phyloP scores from a whole-genome alignment of 2,888 invertebrate genomes.

The Pimpla rufipes region DNA sequence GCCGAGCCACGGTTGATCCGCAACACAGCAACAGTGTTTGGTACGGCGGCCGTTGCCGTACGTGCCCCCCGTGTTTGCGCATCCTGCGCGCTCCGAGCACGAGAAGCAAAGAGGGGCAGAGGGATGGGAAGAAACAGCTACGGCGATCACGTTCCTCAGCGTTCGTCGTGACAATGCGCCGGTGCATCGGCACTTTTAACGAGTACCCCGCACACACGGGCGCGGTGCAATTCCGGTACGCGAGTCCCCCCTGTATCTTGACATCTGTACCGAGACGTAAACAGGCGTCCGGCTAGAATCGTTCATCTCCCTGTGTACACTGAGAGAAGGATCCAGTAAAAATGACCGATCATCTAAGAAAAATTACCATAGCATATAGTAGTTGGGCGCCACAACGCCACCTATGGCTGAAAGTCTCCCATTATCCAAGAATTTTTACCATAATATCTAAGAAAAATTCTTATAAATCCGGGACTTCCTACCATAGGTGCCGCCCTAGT shows the following conservation, averaged over 20 bases:
- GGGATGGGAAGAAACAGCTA: constrained; percentile 29
- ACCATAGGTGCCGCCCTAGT: too few relatives aligned
- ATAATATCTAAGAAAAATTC: too few relatives aligned
- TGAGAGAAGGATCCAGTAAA: too few relatives aligned
- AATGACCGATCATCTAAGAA: too few relatives aligned
- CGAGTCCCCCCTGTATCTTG: constrained; percentile 35
- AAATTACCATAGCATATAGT: too few relatives aligned
- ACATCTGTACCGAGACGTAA: constrained; percentile 44
- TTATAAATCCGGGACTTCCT: too few relatives aligned
- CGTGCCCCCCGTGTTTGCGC: constrained; percentile 54
- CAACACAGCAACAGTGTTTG: constrained; percentile 39
- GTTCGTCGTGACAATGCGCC: constrained; percentile 65
- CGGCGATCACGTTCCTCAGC: constrained; percentile 59
- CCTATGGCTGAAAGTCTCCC: too few relatives aligned
- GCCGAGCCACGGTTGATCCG: constrained; percentile 54
- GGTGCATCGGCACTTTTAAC: constrained; percentile 65
- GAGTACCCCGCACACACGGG: constrained; percentile 35
- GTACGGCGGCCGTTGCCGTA: constrained; percentile 17
- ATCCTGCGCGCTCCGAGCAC: constrained; percentile 42
- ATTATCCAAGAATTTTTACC: too few relatives aligned
- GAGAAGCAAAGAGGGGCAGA: constrained; percentile 28
- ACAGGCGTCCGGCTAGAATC: constrained; percentile 9
- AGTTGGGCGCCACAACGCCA: too few relatives aligned
- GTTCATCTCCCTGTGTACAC: not conserved
- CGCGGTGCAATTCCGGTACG: constrained; percentile 49